These are phyloP conservation scores for Pyrocephalus nanus DNA, from an alignment of 2,797 vertebrate genomes.

Conservation along the genomic window DNA sequence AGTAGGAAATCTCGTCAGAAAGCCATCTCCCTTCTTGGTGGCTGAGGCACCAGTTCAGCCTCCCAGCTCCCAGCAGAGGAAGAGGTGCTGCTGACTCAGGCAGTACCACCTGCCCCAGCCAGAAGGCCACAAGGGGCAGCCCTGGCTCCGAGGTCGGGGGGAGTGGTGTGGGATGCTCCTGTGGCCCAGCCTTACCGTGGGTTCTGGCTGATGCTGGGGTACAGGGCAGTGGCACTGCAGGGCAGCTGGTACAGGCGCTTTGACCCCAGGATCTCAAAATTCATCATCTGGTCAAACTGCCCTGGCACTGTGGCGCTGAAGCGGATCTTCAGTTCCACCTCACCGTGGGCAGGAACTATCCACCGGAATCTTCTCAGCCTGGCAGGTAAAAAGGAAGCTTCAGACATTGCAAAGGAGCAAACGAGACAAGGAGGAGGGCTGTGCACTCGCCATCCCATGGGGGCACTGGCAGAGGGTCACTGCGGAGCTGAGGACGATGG, in stretches of 20 bases:
- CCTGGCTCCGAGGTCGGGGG: background rate
- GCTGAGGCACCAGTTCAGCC: background rate
- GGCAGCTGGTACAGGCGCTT: slow-evolving; percentile 79
- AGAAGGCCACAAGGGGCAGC: background rate
- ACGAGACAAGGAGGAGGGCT: background rate
- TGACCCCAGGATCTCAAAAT: slow-evolving; percentile 87
- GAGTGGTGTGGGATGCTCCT: background rate
- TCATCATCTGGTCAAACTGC: slow-evolving; percentile 82
- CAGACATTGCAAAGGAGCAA: background rate
- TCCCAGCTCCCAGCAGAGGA: background rate
- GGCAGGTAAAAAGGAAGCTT: background rate
- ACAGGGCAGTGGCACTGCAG: slow-evolving; percentile 82
- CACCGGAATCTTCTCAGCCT: slow-evolving; percentile 86
- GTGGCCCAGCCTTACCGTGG: slow-evolving; percentile 76
- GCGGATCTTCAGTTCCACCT: slow-evolving; percentile 79
- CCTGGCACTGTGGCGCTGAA: slow-evolving; percentile 80
- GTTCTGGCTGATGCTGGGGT: slow-evolving; percentile 84
- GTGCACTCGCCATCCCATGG: fast-evolving
- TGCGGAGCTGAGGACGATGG: fast-evolving
- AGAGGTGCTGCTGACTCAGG: background rate
- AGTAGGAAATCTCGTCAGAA: background rate
- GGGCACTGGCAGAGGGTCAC: background rate
- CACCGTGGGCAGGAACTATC: slow-evolving; percentile 79
- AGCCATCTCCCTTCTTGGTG: background rate
- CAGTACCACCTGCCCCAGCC: background rate